phyloP scores from a whole-genome alignment of 2,888 invertebrate species.

The Acrobasis suavella region DNA sequence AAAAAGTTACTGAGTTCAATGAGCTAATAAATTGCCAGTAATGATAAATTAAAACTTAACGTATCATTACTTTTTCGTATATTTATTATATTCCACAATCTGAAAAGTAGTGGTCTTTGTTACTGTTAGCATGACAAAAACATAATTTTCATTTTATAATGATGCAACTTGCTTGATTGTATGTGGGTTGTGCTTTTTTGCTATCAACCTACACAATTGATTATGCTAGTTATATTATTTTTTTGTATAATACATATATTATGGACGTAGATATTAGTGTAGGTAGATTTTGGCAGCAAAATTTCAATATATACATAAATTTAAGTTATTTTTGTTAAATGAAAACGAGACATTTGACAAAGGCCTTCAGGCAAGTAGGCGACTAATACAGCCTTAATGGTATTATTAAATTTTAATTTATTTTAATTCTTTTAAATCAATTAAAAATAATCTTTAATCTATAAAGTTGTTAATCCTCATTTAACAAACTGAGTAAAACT shows the following conservation, averaged over 20 bases:
- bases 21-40: not conserved
- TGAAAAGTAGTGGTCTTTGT: not conserved
- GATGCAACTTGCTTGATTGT: constrained; percentile 5
- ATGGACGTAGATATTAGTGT: no score
- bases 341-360: no score
- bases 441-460: no score
- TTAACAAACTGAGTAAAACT: no score
- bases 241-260: not conserved
- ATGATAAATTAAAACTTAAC: not conserved
- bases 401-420: no score
- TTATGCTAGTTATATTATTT: not conserved
- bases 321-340: no score
- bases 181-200: constrained; percentile 13
- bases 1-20: not conserved
- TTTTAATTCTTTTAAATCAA: no score
- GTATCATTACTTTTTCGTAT: not conserved
- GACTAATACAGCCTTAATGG: no score
- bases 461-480: no score
- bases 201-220: constrained; percentile 10
- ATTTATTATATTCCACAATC: not conserved
- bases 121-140: not conserved
- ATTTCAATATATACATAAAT: no score
- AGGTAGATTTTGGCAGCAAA: no score
- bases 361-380: no score
- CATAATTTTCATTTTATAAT: constrained; percentile 6